Evolutionary conservation across 53 echinoderm and acorn worm genomes (phyloP).

Genomic region (Holothuria leucospilota): DNA sequence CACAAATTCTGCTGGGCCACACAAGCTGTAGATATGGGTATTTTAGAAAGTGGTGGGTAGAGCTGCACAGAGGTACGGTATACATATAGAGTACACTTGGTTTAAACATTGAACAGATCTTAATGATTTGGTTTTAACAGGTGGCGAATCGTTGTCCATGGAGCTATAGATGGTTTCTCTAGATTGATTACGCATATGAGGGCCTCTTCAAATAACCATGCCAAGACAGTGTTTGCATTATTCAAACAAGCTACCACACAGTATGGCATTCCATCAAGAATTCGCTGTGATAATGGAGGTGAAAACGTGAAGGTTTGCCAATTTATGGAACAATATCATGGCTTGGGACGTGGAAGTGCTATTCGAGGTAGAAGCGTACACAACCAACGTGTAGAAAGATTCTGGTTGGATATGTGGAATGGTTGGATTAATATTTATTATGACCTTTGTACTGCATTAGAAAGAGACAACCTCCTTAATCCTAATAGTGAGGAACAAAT

Average conservation of each 20-base stretch:
- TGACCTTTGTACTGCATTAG: neutral
- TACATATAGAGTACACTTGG: too few species aligned
- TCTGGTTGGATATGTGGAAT: slow-evolving; percentile 48
- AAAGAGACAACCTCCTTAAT: too few species aligned
- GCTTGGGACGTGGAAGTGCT: slow-evolving; percentile 23
- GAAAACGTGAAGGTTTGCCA: slow-evolving; percentile 4
- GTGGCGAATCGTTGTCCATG: slow-evolving; percentile 30
- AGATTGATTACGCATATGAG: slow-evolving; percentile 8
- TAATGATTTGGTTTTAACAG: too few species aligned
- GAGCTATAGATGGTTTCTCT: slow-evolving; percentile 6
- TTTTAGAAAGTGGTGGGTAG: too few species aligned
- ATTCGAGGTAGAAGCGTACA: slow-evolving; percentile 35
- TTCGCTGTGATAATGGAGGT: slow-evolving; percentile 8
- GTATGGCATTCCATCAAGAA: slow-evolving; percentile 17
- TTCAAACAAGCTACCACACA: slow-evolving; percentile 1
- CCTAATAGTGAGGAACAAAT: neutral
- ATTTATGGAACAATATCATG: slow-evolving; percentile 13
- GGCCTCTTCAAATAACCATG: neutral
- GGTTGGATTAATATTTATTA: slow-evolving; percentile 26
- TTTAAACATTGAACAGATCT: too few species aligned
- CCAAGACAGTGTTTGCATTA: neutral
- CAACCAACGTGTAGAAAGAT: slow-evolving; percentile 35
- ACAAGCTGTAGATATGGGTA: too few species aligned
- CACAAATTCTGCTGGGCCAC: too few species aligned
- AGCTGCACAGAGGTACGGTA: too few species aligned